Conservation (phyloP, 1,140 invertebrate species). For the Polypedilum vanderplanki region DNA sequence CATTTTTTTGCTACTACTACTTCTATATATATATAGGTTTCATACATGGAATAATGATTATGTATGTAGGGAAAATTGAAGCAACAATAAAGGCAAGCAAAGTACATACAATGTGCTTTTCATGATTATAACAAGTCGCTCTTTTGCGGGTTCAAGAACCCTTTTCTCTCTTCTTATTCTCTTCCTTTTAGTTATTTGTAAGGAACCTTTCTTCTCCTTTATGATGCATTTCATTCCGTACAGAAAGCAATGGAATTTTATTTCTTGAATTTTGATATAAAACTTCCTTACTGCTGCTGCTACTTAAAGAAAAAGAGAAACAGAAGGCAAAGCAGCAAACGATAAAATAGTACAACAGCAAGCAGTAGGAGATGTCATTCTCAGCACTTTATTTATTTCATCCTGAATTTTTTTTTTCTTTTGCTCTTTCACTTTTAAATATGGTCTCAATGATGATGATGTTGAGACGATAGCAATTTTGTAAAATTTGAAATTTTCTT, state of each 20-base stretch:
- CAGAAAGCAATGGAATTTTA: background rate
- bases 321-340: background rate
- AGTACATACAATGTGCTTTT: background rate
- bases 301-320: background rate
- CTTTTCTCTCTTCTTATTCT: background rate
- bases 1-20: background rate
- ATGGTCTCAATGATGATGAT: too few relatives aligned
- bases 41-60: background rate
- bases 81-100: background rate
- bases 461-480: too few relatives aligned
- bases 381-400: background rate
- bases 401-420: too few relatives aligned
- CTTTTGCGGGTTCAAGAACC: background rate
- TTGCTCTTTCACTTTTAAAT: too few relatives aligned
- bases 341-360: background rate
- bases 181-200: background rate
- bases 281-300: background rate
- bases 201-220: background rate
- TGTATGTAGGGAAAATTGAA: background rate
- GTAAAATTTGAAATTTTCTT: too few relatives aligned
- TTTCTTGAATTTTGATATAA: background rate
- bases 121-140: background rate
- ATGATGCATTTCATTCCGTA: background rate
- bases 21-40: background rate
- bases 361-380: background rate